Base-by-base conservation (phyloP, 2,113 vertebrate species). In the Eira barbara region DNA sequence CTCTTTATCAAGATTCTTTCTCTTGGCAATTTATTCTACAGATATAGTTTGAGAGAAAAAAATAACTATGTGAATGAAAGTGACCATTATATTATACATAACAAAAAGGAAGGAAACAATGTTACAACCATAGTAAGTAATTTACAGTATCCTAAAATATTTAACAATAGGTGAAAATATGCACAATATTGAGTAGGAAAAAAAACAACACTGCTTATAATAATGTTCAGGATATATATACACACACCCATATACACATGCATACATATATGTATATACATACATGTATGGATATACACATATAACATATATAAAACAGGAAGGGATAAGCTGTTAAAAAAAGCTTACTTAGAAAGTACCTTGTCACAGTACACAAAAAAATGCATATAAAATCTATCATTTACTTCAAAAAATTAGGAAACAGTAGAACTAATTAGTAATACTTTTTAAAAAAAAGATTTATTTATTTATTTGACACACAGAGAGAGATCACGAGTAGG, bases 401-500 rank as follows among this genome's bases (percentile, higher is more conserved):
- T 96, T 90, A 80, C 39, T 67, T 73, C 15, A 96, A 86, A 91
- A 91, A 81, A 39, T 17, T 92, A 49, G 80, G 10, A 39, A 91
- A 82, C 55, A 74, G 15, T 36, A 63, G 23, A 80, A n/a, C 76
- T 14, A 81, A 49, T 49, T 49, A 13, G 47, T 49, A 49, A 49
- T 49, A 49, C 13, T 49, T 49, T 49, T 14, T 4, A 49, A 4
- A 49, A 13, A 13, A 49, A 14, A 3, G 13, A 49, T 49, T 49
- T 49, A 49, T 49, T 49, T 49, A 49, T 49, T 52, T 52, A 52
- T 52, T 52, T 52, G 49, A 15, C 14, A 52, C 3, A 52, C 14
- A 52, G 49, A 15, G 49, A 49, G 47, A 49, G 47, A 49, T 52
- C 49, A 52, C 14, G 15, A 52, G 49, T 49, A 49, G 49, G 49